Evolutionary conservation across 2,113 vertebrate species (phyloP).

Genomic region (Thymallus thymallus): DNA sequence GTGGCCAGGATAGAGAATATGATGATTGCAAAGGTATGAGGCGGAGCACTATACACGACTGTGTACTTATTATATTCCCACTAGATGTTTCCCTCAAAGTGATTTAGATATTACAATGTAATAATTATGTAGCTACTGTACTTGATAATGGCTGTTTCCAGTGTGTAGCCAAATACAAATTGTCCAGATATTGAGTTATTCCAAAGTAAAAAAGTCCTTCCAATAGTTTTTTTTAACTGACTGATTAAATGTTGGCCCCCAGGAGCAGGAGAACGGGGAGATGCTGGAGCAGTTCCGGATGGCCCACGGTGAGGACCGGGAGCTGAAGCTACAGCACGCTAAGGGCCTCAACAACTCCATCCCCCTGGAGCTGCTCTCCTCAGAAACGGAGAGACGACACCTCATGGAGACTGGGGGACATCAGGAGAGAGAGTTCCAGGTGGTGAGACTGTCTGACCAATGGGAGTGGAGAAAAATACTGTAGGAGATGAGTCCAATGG

Average conservation of each 20-base stretch:
- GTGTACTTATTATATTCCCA: too few relatives aligned
- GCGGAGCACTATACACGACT: too few relatives aligned
- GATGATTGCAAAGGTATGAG: constrained; percentile 83
- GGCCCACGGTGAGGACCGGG: constrained; percentile 85
- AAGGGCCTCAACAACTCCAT: constrained; percentile 89
- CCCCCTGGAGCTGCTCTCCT: constrained; percentile 89
- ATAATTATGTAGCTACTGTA: too few relatives aligned
- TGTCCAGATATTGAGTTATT: too few relatives aligned
- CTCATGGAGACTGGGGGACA: constrained; percentile 81
- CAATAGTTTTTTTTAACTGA: background rate
- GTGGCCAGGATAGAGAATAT: constrained; percentile 88
- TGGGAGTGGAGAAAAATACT: too few relatives aligned
- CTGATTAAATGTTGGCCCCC: constrained; percentile 1
- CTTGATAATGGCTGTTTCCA: too few relatives aligned
- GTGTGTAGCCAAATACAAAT: too few relatives aligned
- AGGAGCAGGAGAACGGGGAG: constrained; percentile 94
- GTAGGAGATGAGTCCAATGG: too few relatives aligned
- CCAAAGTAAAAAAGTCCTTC: too few relatives aligned
- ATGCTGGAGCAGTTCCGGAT: constrained; percentile 81
- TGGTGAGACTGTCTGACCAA: constrained; percentile 69
- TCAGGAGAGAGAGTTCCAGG: constrained; percentile 89
- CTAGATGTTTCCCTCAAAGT: too few relatives aligned
- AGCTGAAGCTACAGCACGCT: constrained; percentile 85
- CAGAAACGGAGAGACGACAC: constrained; percentile 87
- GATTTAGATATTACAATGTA: too few relatives aligned